Conservation (phyloP, 2,113 vertebrate species). For the Erinaceus europaeus region DNA sequence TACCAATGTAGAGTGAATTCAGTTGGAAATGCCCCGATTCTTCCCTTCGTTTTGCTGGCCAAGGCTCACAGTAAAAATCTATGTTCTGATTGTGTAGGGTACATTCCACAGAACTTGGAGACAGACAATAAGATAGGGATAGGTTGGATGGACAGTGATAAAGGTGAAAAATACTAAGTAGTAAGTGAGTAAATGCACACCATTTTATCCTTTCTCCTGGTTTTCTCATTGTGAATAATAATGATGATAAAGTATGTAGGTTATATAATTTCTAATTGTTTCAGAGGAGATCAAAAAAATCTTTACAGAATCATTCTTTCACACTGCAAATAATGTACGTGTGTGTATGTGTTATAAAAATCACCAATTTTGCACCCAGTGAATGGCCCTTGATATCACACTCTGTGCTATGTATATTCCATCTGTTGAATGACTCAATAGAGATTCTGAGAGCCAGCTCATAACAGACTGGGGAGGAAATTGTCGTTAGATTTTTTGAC, state of each 20-base stretch:
- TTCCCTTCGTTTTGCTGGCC: slow-evolving; percentile 35
- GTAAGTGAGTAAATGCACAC: not conserved
- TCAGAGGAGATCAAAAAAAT: not conserved
- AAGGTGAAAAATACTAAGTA: slow-evolving; percentile 48
- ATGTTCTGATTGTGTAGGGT: slow-evolving; percentile 26
- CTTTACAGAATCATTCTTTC: not conserved
- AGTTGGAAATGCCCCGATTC: slow-evolving; percentile 46
- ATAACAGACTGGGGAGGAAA: not conserved
- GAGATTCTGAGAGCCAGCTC: not conserved
- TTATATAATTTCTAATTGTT: slow-evolving; percentile 16
- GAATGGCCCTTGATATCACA: not conserved
- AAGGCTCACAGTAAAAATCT: slow-evolving; percentile 47
- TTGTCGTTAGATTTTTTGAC: not conserved
- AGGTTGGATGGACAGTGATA: slow-evolving; percentile 43
- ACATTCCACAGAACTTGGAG: slow-evolving; percentile 16
- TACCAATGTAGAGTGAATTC: slow-evolving; percentile 2
- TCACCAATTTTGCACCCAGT: not conserved
- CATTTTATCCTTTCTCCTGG: not conserved
- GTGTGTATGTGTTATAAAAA: slow-evolving; percentile 13
- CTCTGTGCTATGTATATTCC: not conserved
- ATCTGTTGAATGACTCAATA: not conserved
- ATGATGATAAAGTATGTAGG: not conserved
- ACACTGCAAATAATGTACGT: not conserved
- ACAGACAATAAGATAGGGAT: slow-evolving; percentile 25
- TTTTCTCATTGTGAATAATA: slow-evolving; percentile 11